Evolutionary conservation across 2,797 vertebrate species (phyloP), one percentile per base, ranked within the genome.

Genomic region (Rallus crepitans): DNA sequence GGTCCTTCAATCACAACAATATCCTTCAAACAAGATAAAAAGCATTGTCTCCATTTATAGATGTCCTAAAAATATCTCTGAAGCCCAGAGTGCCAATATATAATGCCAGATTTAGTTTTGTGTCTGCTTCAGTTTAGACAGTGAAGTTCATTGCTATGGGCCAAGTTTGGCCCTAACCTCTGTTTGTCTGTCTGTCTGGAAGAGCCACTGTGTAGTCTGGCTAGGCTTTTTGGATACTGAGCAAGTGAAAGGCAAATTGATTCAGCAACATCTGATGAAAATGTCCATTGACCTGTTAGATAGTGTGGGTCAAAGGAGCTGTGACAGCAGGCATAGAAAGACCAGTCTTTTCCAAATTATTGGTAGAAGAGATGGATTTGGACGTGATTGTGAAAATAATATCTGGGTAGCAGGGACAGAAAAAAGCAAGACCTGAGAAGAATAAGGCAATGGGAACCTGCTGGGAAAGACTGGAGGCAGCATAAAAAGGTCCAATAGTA

Each of bases 221-320:
- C 13, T 13, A 63, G 20, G 27, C 18, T 82, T 8, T 9, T 50
- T 77, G 48, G 24, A 5, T 78, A 50, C 4, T 18, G n/a, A 48
- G 25, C 1, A 1, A 15, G 6, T 56, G 27, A 60, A 80, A 80
- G 20, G 23, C 77, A 47, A 80, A 78, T 9, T 37, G 33, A 56
- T 87, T 90, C 45, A 61, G 21, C 25, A 68, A 19, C 1, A 9
- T 66, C 33, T 15, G 31, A 9, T 30, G 25, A 50, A 93, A 93
- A 45, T 65, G 14, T 31, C n/a, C 1, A 0, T 55, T 9, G 1
- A 9, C 11, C 3, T 2, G 11, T 75, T 48, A 53, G 18, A 45
- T 16, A 78, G 39, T 20, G 70, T 92, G 53, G 33, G 72, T 42
- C 1, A 3, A 86, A 31, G 48, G 12, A 30, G 13, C 47, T 89